Evolutionary conservation across 2,113 vertebrate genomes (phyloP).

Genomic region (Epinephelus cyanopodus): DNA sequence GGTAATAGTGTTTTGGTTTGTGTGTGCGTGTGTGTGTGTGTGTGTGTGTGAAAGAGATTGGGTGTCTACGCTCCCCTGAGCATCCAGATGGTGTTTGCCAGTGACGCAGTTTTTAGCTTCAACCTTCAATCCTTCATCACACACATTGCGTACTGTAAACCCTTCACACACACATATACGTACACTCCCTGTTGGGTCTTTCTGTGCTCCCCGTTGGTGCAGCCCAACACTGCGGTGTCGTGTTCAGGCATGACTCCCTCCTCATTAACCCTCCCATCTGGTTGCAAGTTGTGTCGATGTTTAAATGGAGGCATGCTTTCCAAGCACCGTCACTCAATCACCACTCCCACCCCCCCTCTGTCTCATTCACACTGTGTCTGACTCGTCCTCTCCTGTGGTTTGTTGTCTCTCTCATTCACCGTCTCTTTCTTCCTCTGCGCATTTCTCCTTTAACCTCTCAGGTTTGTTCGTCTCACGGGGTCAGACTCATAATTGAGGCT

Average conservation of each 20-base stretch:
- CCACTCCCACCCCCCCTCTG: background rate
- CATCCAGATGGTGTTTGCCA: constrained; percentile 66
- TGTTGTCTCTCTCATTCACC: background rate
- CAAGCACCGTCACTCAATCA: constrained; percentile 54
- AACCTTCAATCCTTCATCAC: constrained; percentile 49
- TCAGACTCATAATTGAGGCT: constrained; percentile 18
- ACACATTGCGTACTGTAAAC: constrained; percentile 54
- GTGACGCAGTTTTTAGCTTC: constrained; percentile 46
- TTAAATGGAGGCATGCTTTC: constrained; percentile 59
- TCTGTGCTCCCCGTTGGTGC: constrained; percentile 48
- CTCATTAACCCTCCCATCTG: constrained; percentile 73
- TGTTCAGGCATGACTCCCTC: constrained; percentile 63
- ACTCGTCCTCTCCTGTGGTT: constrained; percentile 10
- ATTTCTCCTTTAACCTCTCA: constrained; percentile 8
- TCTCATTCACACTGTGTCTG: background rate
- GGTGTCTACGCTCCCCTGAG: constrained; percentile 47
- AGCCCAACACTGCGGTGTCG: constrained; percentile 43
- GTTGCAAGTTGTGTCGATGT: constrained; percentile 29
- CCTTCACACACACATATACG: constrained; percentile 11
- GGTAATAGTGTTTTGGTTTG: constrained; percentile 11
- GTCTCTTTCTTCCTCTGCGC: background rate
- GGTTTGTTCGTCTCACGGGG: background rate
- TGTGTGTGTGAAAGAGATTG: constrained; percentile 18
- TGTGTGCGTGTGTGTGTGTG: constrained; percentile 1
- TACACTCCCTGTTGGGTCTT: constrained; percentile 37